phyloP scores from a whole-genome alignment of 1,140 invertebrate species.

The Papilio dardanus region DNA sequence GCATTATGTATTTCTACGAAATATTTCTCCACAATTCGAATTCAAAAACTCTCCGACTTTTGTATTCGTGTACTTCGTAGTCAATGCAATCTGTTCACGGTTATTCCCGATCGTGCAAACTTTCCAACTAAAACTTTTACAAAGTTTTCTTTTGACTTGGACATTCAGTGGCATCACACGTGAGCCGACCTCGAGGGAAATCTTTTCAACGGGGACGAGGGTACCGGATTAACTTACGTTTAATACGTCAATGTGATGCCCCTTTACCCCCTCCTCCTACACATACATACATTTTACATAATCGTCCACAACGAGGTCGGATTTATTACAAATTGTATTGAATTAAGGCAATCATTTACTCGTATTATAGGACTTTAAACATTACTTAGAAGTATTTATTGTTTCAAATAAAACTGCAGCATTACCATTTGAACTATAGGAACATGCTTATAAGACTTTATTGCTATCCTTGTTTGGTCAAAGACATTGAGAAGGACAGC shows the following conservation, averaged over 20 bases:
- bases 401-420: not conserved
- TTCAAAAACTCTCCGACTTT: not conserved
- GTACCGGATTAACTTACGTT: constrained; percentile 68
- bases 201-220: constrained; percentile 69
- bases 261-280: constrained; percentile 40
- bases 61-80: not conserved
- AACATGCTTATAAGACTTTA: not conserved
- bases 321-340: constrained; percentile 29
- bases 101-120: not conserved
- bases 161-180: constrained; percentile 46
- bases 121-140: constrained; percentile 1
- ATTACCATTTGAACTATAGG: not conserved
- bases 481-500: not conserved
- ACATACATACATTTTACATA: constrained; percentile 65
- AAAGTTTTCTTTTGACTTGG: constrained; percentile 41
- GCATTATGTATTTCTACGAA: no score
- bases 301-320: constrained; percentile 42
- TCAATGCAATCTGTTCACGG: constrained; percentile 18
- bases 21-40: not conserved
- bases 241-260: constrained; percentile 69
- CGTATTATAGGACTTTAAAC: not conserved
- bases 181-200: constrained; percentile 61
- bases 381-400: no score
- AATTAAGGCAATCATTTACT: not conserved
- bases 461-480: not conserved